A percentile compares a stretch with the other conserved stretches of the same genome.
Evolutionary conservation across 2,888 invertebrate genomes (phyloP).

Genomic region (Diabrotica balteata): DNA sequence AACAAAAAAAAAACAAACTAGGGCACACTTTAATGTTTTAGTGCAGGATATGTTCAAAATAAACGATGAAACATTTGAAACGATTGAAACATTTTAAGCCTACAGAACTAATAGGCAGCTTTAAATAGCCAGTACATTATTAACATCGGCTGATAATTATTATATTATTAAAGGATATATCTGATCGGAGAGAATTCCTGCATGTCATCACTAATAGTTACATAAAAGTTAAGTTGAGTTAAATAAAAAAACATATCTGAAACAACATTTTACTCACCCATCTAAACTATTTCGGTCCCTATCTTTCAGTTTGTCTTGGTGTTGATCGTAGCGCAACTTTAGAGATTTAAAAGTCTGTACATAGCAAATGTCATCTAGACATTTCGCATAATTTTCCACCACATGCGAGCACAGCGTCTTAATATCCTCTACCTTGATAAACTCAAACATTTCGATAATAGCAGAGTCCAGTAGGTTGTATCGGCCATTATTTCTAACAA

Average conservation of each 20-base stretch:
- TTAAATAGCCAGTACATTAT: too few relatives aligned
- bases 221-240: too few relatives aligned
- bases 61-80: too few relatives aligned
- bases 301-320: slow-evolving; percentile 89
- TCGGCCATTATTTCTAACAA: slow-evolving; percentile 94
- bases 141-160: too few relatives aligned
- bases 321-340: slow-evolving; percentile 88
- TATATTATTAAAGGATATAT: too few relatives aligned
- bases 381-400: slow-evolving; percentile 94
- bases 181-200: too few relatives aligned
- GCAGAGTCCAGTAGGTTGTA: slow-evolving; percentile 99
- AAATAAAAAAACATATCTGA: not conserved
- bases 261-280: slow-evolving; percentile 40
- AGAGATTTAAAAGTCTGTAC: slow-evolving; percentile 97
- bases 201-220: too few relatives aligned
- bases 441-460: slow-evolving; percentile 98
- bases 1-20: too few relatives aligned
- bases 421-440: slow-evolving; percentile 93
- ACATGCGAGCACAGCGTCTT: slow-evolving; percentile 91
- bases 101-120: too few relatives aligned
- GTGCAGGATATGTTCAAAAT: too few relatives aligned
- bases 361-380: slow-evolving; percentile 93
- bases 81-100: too few relatives aligned
- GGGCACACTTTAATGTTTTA: too few relatives aligned
- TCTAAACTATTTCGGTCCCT: slow-evolving; percentile 77